Conservation (phyloP, 2,888 invertebrate genomes). For the Stenurella melanura region DNA sequence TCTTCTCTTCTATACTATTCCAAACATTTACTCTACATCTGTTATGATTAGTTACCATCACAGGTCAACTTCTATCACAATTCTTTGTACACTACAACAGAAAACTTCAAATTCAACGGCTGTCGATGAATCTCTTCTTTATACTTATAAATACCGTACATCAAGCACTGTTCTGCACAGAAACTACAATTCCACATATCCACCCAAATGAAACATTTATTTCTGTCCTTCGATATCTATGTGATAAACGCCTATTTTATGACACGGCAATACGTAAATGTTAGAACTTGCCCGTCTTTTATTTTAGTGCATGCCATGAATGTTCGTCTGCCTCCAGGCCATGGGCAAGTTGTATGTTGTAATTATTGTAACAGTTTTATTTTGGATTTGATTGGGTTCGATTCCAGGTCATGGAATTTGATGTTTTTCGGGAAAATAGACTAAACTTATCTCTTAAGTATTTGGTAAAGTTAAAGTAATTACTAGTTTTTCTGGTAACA, state of each 20-base stretch:
- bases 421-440: no score
- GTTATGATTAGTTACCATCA: background rate
- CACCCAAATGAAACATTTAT: background rate
- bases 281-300: no score
- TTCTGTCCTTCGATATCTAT: background rate
- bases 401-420: no score
- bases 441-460: no score
- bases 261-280: background rate
- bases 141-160: background rate
- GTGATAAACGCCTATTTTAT: background rate
- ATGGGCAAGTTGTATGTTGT: no score
- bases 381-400: no score
- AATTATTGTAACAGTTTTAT: no score
- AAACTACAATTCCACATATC: background rate
- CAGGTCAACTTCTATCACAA: background rate
- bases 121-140: conserved; percentile 14
- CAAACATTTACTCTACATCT: background rate
- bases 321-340: no score
- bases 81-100: background rate
- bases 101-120: background rate
- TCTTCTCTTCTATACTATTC: background rate
- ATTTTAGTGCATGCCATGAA: no score
- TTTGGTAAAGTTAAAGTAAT: no score
- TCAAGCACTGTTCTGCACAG: background rate
- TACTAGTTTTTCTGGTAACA: no score